Conservation (phyloP, 2,797 vertebrate genomes). For the Benthosema pterotum region DNA sequence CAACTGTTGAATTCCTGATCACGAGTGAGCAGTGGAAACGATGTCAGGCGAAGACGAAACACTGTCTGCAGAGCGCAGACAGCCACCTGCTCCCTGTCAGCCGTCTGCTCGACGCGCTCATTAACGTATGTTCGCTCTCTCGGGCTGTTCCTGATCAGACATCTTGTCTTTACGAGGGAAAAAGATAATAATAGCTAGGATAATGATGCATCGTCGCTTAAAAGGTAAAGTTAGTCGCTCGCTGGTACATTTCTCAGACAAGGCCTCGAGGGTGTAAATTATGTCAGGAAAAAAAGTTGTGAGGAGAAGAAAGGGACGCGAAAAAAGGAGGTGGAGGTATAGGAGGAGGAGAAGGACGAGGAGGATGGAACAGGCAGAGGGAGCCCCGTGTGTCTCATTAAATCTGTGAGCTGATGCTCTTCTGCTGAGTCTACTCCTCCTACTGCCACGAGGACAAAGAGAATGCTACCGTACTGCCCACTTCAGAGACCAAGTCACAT, state of each 20-base stretch:
- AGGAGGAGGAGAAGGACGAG: slow-evolving; percentile 13
- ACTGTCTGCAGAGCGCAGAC: no score
- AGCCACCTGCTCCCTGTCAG: no score
- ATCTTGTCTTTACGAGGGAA: no score
- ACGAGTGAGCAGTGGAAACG: no score
- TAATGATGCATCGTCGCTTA: not conserved
- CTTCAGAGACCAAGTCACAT: slow-evolving; percentile 14
- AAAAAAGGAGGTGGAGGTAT: slow-evolving; percentile 1
- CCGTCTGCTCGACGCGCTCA: no score
- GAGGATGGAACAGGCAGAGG: slow-evolving; percentile 1
- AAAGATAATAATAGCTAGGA: no score
- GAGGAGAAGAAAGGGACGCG: not conserved
- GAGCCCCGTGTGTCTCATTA: slow-evolving; percentile 50
- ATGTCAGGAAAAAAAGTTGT: not conserved
- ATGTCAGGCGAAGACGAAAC: no score
- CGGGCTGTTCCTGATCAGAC: no score
- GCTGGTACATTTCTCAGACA: not conserved
- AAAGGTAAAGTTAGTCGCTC: not conserved
- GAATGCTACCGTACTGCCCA: slow-evolving; percentile 7
- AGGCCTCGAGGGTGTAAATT: not conserved
- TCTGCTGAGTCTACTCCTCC: slow-evolving; percentile 39
- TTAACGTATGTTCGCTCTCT: no score
- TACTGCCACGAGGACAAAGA: slow-evolving; percentile 6
- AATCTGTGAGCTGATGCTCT: slow-evolving; percentile 51
- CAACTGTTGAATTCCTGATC: no score